These are phyloP conservation scores for Chymomyza amoena DNA, from an alignment of 2,888 invertebrate genomes.

Conservation along the genomic window DNA sequence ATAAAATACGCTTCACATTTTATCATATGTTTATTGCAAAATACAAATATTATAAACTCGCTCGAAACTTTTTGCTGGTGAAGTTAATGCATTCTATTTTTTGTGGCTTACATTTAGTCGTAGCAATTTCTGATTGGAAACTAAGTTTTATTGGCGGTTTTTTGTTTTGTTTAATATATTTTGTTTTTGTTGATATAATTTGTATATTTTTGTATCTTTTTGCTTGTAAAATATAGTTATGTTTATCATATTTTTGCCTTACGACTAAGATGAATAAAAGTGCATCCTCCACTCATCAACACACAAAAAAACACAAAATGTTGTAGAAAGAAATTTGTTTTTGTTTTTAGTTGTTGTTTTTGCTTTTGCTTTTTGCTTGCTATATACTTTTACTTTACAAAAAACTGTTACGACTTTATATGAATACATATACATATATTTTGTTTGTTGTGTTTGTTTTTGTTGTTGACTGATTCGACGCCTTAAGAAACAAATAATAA, in stretches of 20 bases:
- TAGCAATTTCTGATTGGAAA: neutral
- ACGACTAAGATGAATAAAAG: neutral
- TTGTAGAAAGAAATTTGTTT: slow-evolving; percentile 13
- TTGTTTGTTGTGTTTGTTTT: slow-evolving; percentile 41
- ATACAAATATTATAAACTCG: slow-evolving; percentile 66
- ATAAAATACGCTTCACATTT: slow-evolving; percentile 54
- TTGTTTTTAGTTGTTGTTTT: slow-evolving; percentile 39
- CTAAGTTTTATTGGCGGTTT: neutral
- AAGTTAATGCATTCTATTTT: neutral
- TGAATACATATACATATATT: slow-evolving; percentile 32
- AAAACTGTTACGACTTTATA: slow-evolving; percentile 38
- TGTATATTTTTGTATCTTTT: slow-evolving; percentile 16
- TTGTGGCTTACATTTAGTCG: slow-evolving; percentile 53
- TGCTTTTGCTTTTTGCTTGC: slow-evolving; percentile 23
- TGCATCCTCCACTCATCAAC: neutral
- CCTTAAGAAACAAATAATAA: slow-evolving; percentile 48
- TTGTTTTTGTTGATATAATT: slow-evolving; percentile 42
- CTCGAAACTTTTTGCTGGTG: slow-evolving; percentile 38
- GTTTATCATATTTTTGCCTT: slow-evolving; percentile 9
- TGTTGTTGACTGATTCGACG: slow-evolving; percentile 23
- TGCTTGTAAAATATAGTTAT: slow-evolving; percentile 30
- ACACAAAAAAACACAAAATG: slow-evolving; percentile 1
- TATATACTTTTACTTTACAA: slow-evolving; percentile 35
- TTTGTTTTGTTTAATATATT: slow-evolving; percentile 8
- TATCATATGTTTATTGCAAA: slow-evolving; percentile 49